Evolutionary conservation across 2,888 invertebrate species (phyloP), one percentile per base, ranked within the genome.

Genomic region (Pharmacophagus antenor): DNA sequence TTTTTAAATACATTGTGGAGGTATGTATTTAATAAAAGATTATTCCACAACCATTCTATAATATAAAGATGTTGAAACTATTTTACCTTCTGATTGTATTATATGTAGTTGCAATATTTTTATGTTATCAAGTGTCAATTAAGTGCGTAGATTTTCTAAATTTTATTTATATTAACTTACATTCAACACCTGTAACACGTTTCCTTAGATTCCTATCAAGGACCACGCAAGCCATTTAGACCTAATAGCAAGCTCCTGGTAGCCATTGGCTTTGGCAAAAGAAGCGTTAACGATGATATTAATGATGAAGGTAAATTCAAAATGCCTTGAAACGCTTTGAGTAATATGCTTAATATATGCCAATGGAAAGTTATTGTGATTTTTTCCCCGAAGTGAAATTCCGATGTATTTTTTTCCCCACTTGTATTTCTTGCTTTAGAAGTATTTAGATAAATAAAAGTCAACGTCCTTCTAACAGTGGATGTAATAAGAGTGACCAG

Each of bases 401-500:
- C 31, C 8, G 12, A 15, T n/a, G n/a, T n/a, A n/a, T n/a, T 10
- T 31, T 31, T 15, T 12, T 31, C 15, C 2, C 10, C 15, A 12
- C 15, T 31, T 7, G 1, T 37, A n/a, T 37, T 37, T 37, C 15
- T 37, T 37, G 37, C 37, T 37, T 37, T n/a, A 5, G n/a, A n/a
- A 37, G n/a, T 37, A 37, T 37, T n/a, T 37, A 37, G 2, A 37
- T 37, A 37, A 31, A 65, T 64, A 67, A 68, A 67, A 63, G 68
- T 63, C 58, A 67, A 63, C 65, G 69, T 37, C 71, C 65, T 80
- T 79, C 73, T 68, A 70, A 76, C 87, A 89, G 88, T 86, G 69
- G 83, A 82, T 66, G 84, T 84, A 76, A 79, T 86, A 66, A 88
- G 85, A 76, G 82, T 82, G 70, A 80, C 81, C 68, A 77, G 86